Conservation (phyloP, 1,140 invertebrate species). For the Drosophila fuyamai region DNA sequence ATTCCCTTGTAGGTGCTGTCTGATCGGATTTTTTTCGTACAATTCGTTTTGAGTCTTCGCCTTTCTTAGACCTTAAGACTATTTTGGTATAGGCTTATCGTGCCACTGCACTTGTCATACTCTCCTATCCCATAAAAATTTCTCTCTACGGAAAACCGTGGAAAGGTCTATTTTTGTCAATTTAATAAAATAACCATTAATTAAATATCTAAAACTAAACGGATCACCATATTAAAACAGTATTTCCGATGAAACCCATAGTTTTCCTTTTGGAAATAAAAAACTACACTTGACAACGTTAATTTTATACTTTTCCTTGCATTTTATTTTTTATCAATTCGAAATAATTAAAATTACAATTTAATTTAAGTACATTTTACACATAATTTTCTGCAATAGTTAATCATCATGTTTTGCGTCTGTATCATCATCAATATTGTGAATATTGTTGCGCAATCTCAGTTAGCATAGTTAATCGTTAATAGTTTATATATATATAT, state of each 20-base stretch:
- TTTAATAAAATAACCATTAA: no score
- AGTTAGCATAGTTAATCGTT: constrained; percentile 48
- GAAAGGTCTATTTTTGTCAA: no score
- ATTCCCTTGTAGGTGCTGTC: constrained; percentile 61
- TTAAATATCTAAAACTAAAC: no score
- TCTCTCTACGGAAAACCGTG: neutral
- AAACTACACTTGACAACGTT: neutral
- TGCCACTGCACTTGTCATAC: neutral
- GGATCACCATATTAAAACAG: no score
- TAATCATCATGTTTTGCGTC: constrained; percentile 39
- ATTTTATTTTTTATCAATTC: constrained; percentile 80
- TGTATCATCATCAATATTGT: constrained; percentile 39
- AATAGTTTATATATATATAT: constrained; percentile 44
- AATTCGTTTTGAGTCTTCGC: neutral
- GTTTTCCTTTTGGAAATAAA: no score
- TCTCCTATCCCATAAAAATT: neutral
- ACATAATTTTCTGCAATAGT: constrained; percentile 71
- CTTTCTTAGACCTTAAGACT: neutral
- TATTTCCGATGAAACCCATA: no score
- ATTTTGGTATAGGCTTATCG: neutral
- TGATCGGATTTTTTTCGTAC: constrained; percentile 39
- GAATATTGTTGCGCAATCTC: constrained; percentile 50
- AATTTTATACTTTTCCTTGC: constrained; percentile 53
- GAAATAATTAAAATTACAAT: constrained; percentile 83
- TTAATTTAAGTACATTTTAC: constrained; percentile 82